Evolutionary conservation across 2,888 invertebrate species (phyloP), one percentile per base, ranked within the genome.

Genomic region (Cantharis flavilabris): DNA sequence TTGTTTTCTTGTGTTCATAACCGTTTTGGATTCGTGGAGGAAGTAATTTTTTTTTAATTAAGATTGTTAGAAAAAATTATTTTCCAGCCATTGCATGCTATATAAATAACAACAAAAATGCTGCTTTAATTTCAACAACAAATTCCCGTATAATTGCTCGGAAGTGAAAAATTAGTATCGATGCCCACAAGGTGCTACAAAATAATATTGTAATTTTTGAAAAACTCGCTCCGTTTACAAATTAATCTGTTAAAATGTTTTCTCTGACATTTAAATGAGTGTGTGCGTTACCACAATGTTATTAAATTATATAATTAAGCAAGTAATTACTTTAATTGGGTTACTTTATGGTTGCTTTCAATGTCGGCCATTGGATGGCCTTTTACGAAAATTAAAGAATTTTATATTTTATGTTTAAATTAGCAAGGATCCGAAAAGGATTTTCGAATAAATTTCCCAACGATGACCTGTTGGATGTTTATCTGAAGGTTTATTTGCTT

Each of bases 401-500:
- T 65, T 65, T 63, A 20, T 65, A 18, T 11, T 5, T 16, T 16
- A 16, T 4, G 2, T 11, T 10, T 65, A 65, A 67, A 67, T 14
- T 65, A 11, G 18, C 16, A 7, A 14, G 10, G 20, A 13, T 67
- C n/a, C 13, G n/a, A 67, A 23, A 67, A 5, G 13, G 20, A 67
- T 23, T 20, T 26, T n/a, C 23, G 65, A 23, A 67, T 26, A 67
- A 67, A 67, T 67, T 67, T 23, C 13, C 23, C 18, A 20, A n/a
- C 49, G 49, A 49, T 49, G 49, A 49, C 49, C 65, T 18, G 18
- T 67, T 67, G 23, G 65, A 26, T 26, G 26, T n/a, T 67, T n/a
- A 67, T 67, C 65, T 67, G 65, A 67, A 67, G 65, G 23, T 67
- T 67, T 67, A 67, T 67, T 67, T 67, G 65, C 70, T 74, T 49